Evolutionary conservation across 2,888 invertebrate species (phyloP).

Genomic region (Macrosoma leucophasiata): DNA sequence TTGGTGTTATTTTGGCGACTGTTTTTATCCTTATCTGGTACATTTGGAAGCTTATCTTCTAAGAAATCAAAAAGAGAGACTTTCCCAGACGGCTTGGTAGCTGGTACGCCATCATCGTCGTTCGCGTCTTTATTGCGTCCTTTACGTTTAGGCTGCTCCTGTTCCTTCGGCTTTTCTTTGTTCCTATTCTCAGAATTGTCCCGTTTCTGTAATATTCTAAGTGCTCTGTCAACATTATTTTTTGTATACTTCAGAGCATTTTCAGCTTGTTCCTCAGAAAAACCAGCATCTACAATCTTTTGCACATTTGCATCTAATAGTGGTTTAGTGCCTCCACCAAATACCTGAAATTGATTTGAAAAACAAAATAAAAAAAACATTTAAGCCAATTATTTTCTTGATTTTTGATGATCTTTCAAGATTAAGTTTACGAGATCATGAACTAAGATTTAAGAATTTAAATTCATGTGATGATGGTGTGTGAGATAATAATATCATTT

Average conservation of each 20-base stretch:
- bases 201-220: constrained; percentile 78
- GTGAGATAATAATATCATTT: no score
- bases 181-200: constrained; percentile 64
- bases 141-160: constrained; percentile 62
- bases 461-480: no score
- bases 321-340: constrained; percentile 80
- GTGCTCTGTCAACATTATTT: constrained; percentile 84
- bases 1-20: constrained; percentile 43
- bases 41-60: constrained; percentile 84
- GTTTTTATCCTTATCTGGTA: constrained; percentile 62
- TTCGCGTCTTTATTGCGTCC: constrained; percentile 62
- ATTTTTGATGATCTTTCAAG: no score
- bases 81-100: constrained; percentile 86
- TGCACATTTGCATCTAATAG: constrained; percentile 85
- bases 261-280: constrained; percentile 84
- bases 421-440: no score
- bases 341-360: constrained; percentile 62
- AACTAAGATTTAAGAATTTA: no score
- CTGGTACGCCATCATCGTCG: constrained; percentile 74
- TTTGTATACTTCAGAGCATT: constrained; percentile 81
- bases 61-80: constrained; percentile 89
- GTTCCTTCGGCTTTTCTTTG: constrained; percentile 61
- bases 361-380: constrained; percentile 9
- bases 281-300: constrained; percentile 87
- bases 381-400: no score